phyloP scores from a whole-genome alignment of 2,888 invertebrate genomes.

The Ectropis crepuscularia region DNA sequence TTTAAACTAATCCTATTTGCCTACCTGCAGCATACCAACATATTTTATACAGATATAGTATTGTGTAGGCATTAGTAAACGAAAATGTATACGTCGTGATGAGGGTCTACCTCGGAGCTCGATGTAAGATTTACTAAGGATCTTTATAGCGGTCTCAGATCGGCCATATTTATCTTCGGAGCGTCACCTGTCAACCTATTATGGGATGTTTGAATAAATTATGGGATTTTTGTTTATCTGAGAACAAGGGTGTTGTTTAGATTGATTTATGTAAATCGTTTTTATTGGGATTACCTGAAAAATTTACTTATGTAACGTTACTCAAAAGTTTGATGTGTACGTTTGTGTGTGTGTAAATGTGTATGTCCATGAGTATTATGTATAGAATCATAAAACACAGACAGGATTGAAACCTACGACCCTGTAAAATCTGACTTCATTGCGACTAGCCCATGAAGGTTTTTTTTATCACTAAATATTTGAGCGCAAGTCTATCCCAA shows the following conservation, averaged over 20 bases:
- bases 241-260: not conserved
- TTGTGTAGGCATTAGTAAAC: not conserved
- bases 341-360: too few species aligned
- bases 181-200: slow-evolving; percentile 55
- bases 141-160: slow-evolving; percentile 45
- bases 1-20: not conserved
- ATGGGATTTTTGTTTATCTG: slow-evolving; percentile 8
- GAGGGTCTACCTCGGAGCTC: slow-evolving; percentile 49
- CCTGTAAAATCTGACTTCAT: too few species aligned
- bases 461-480: too few species aligned
- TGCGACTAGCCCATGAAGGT: too few species aligned
- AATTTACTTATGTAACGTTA: too few species aligned
- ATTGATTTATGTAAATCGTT: not conserved
- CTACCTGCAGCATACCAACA: slow-evolving; percentile 1
- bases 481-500: too few species aligned
- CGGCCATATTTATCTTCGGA: slow-evolving; percentile 49
- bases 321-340: too few species aligned
- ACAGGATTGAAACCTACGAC: too few species aligned
- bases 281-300: not conserved
- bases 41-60: not conserved
- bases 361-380: too few species aligned
- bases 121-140: slow-evolving; percentile 55
- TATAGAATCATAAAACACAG: too few species aligned
- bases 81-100: slow-evolving; percentile 41
- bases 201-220: slow-evolving; percentile 27